These are phyloP conservation scores for Stegastes partitus DNA, from an alignment of 2,113 vertebrate species.

Conservation along the genomic window DNA sequence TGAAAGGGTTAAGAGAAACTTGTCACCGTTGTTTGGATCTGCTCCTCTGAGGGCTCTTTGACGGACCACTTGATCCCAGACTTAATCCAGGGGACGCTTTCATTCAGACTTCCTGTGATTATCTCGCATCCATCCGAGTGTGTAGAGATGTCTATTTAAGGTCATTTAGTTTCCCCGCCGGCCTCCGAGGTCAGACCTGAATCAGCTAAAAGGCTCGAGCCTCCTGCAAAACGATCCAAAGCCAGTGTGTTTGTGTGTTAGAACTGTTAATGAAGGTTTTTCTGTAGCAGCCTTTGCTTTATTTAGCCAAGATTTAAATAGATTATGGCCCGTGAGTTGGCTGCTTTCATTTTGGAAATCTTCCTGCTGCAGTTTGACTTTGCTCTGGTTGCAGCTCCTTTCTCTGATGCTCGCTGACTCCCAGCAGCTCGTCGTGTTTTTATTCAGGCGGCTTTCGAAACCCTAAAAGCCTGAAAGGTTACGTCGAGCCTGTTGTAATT, in stretches of 20 bases:
- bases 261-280: constrained; percentile 40
- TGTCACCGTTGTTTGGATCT: background rate
- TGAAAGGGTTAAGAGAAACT: background rate
- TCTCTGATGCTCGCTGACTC: constrained; percentile 7
- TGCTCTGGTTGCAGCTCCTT: constrained; percentile 20
- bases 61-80: constrained; percentile 4
- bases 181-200: constrained; percentile 15
- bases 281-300: constrained; percentile 35
- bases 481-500: background rate
- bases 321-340: constrained; percentile 27
- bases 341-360: constrained; percentile 10
- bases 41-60: background rate
- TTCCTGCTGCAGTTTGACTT: constrained; percentile 26
- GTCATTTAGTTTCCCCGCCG: constrained; percentile 17
- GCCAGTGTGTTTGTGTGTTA: constrained; percentile 18
- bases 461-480: background rate
- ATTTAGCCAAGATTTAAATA: constrained; percentile 51
- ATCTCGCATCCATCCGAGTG: constrained; percentile 7
- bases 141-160: constrained; percentile 18
- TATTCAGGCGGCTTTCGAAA: background rate
- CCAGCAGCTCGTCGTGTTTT: background rate
- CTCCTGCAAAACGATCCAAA: constrained; percentile 6
- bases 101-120: constrained; percentile 4
- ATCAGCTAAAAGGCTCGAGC: constrained; percentile 19
- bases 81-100: background rate